Conservation (phyloP, 2,113 vertebrate genomes). For the Pholis gunnellus region DNA sequence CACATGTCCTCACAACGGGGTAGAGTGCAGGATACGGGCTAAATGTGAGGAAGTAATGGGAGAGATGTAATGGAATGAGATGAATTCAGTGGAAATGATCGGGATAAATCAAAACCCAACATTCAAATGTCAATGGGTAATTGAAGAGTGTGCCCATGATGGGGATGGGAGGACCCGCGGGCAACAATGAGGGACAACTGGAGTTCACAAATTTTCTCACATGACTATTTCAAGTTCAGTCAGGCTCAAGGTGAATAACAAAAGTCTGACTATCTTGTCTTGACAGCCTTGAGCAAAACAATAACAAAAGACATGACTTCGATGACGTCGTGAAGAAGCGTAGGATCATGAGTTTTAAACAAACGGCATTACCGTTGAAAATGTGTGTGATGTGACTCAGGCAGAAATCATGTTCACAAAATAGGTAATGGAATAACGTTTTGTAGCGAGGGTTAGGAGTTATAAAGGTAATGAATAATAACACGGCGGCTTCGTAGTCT, state of each 20-base stretch:
- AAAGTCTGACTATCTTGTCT: not conserved
- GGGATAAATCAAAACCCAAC: slow-evolving; percentile 13
- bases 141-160: not conserved
- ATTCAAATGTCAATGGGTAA: slow-evolving; percentile 30
- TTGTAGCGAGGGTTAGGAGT: not conserved
- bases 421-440: not conserved
- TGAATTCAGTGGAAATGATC: slow-evolving; percentile 33
- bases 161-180: not conserved
- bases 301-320: not conserved
- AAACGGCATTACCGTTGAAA: not conserved
- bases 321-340: no score
- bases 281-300: not conserved
- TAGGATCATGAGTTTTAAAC: not conserved
- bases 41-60: slow-evolving; percentile 25
- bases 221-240: not conserved
- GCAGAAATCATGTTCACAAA: not conserved
- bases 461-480: not conserved
- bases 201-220: not conserved
- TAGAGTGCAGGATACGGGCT: slow-evolving; percentile 6
- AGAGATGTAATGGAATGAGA: slow-evolving; percentile 22
- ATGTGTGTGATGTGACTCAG: not conserved
- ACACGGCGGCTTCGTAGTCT: not conserved
- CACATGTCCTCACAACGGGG: not conserved
- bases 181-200: not conserved
- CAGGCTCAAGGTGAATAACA: not conserved